Conservation (phyloP, 2,797 vertebrate species). For the Oreortyx pictus region DNA sequence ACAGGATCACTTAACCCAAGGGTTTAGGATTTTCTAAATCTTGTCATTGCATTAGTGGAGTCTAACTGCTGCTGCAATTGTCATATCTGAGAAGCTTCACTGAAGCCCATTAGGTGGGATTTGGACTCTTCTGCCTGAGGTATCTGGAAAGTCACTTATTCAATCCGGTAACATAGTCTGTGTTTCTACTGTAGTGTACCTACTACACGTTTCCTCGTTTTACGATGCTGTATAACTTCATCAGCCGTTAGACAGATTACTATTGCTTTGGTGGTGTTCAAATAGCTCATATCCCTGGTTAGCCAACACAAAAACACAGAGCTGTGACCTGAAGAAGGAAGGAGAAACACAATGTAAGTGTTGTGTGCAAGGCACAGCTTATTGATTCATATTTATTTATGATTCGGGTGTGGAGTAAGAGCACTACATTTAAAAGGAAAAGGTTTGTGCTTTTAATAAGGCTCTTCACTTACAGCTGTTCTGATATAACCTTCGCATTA, state of each 20-base stretch:
- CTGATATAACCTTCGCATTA: conserved; percentile 6
- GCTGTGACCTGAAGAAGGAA: neutral
- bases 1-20: too few relatives aligned
- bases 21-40: too few relatives aligned
- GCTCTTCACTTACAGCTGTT: conserved; percentile 19
- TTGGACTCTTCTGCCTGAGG: too few relatives aligned
- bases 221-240: neutral
- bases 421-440: conserved; percentile 2
- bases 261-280: neutral
- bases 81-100: too few relatives aligned
- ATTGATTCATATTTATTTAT: conserved; percentile 13
- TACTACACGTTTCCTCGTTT: neutral
- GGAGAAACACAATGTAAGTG: neutral
- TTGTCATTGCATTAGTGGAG: too few relatives aligned
- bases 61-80: too few relatives aligned
- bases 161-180: too few relatives aligned
- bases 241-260: neutral
- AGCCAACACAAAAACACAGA: neutral
- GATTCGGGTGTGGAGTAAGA: neutral
- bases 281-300: neutral
- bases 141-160: too few relatives aligned
- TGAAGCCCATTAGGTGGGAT: too few relatives aligned
- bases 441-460: conserved; percentile 44
- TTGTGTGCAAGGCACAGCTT: neutral
- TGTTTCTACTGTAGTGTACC: too few relatives aligned